Percentiles rank a stretch among this genome's conserved stretches.
Evolutionary conservation across 2,888 invertebrate species (phyloP).

Genomic region (Pyrrhia umbra): DNA sequence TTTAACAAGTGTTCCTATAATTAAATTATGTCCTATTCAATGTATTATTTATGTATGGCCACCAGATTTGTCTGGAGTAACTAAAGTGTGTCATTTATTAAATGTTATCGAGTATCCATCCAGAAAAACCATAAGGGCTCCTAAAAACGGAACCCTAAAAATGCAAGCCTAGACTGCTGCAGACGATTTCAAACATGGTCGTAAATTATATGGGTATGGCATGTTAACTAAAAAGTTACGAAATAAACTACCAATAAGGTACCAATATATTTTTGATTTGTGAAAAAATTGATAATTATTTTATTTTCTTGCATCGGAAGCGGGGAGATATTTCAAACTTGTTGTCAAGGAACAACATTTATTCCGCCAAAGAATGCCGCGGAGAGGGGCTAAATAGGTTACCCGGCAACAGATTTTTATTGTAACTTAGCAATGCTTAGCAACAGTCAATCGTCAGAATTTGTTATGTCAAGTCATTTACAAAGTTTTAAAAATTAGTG

Average conservation of each 20-base stretch:
- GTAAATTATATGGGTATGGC: not conserved
- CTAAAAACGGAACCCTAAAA: not conserved
- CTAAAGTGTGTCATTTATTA: no score
- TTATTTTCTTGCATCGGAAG: not conserved
- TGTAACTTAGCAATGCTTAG: slow-evolving; percentile 73
- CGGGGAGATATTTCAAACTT: not conserved
- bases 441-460: slow-evolving; percentile 65
- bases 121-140: no score
- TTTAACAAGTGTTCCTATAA: slow-evolving; percentile 26
- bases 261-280: no score
- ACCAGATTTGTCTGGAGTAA: not conserved
- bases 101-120: no score
- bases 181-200: not conserved
- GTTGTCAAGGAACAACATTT: no score
- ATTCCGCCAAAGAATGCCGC: no score
- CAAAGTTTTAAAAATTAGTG: slow-evolving; percentile 44
- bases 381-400: no score
- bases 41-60: no score
- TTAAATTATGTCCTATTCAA: not conserved
- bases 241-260: no score
- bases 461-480: slow-evolving; percentile 50
- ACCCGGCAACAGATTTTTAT: slow-evolving; percentile 23
- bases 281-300: no score
- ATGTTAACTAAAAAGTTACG: no score
- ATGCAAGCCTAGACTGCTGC: not conserved